phyloP scores from a whole-genome alignment of 2,888 invertebrate species.

The Drosophila mimetica region DNA sequence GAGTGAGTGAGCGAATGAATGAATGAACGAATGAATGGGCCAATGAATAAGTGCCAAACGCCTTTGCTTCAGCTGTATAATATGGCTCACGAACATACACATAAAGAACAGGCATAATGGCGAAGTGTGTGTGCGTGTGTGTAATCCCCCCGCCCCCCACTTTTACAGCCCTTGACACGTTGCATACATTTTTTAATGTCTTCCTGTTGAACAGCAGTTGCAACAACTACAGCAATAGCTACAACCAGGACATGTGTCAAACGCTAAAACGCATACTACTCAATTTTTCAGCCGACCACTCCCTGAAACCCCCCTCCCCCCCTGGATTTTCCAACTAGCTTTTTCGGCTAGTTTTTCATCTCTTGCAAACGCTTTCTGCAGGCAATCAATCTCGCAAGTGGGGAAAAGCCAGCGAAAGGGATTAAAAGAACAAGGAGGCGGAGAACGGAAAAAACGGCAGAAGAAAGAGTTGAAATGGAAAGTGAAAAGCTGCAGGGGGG shows the following conservation, averaged over 20 bases:
- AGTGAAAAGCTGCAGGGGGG: background rate
- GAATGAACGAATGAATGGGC: constrained; percentile 31
- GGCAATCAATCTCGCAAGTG: constrained; percentile 49
- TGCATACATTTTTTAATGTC: constrained; percentile 67
- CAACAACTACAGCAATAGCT: constrained; percentile 15
- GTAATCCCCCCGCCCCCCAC: background rate
- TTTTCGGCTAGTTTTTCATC: constrained; percentile 44
- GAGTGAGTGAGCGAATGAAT: constrained; percentile 17
- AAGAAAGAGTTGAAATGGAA: constrained; percentile 16
- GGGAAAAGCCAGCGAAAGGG: constrained; percentile 4
- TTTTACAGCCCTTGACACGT: constrained; percentile 34
- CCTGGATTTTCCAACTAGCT: background rate
- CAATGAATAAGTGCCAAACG: constrained; percentile 34
- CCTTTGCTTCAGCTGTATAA: constrained; percentile 9
- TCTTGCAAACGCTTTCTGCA: constrained; percentile 46
- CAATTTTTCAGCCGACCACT: background rate
- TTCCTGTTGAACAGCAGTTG: constrained; percentile 39
- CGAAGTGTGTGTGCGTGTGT: background rate
- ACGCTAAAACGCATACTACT: constrained; percentile 36
- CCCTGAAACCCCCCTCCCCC: background rate
- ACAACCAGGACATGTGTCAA: constrained; percentile 60
- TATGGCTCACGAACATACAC: constrained; percentile 4
- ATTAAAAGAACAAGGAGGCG: background rate
- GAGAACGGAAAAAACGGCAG: background rate
- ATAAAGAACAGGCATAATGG: background rate